A percentile compares a stretch with the other conserved stretches of the same genome.
phyloP scores from a whole-genome alignment of 2,113 vertebrate genomes.

The Bostrychus sinensis region DNA sequence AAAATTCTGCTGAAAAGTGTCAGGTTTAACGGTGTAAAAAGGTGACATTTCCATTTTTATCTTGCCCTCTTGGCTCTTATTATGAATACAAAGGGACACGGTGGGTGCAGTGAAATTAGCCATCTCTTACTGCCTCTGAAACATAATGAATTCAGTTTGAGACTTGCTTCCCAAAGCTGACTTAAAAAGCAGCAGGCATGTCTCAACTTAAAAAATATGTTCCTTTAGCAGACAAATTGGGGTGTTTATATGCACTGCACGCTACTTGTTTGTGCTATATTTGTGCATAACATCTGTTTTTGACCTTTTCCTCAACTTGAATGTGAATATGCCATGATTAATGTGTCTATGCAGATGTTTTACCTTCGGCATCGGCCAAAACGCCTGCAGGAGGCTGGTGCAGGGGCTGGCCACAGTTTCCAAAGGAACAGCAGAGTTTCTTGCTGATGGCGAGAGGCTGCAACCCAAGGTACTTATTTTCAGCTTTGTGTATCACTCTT shows the following conservation, averaged over 20 bases:
- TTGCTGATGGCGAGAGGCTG: slow-evolving; percentile 87
- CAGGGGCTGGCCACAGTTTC: slow-evolving; percentile 86
- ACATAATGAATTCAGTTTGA: background rate
- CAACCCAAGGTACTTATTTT: slow-evolving; percentile 88
- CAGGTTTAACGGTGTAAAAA: slow-evolving; percentile 25
- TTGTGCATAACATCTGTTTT: background rate
- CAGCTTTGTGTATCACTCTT: slow-evolving; percentile 47
- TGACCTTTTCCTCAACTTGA: background rate
- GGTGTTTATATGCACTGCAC: background rate
- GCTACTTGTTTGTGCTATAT: background rate
- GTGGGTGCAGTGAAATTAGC: slow-evolving; percentile 24
- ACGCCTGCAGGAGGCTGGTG: slow-evolving; percentile 86
- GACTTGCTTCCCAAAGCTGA: slow-evolving; percentile 3
- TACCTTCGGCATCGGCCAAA: slow-evolving; percentile 90
- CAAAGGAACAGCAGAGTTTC: slow-evolving; percentile 88
- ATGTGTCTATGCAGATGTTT: slow-evolving; percentile 84
- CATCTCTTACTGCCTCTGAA: slow-evolving; percentile 9
- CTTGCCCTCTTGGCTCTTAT: slow-evolving; percentile 31
- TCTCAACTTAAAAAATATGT: background rate
- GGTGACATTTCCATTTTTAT: slow-evolving; percentile 39
- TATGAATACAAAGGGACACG: slow-evolving; percentile 36
- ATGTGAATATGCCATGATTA: slow-evolving; percentile 13
- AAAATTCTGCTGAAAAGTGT: slow-evolving; percentile 15
- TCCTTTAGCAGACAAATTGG: background rate
- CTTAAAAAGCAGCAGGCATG: slow-evolving; percentile 2